These are phyloP conservation scores for Acanthosepion pharaonis DNA, from an alignment of 2,888 invertebrate genomes.

Conservation along the genomic window DNA sequence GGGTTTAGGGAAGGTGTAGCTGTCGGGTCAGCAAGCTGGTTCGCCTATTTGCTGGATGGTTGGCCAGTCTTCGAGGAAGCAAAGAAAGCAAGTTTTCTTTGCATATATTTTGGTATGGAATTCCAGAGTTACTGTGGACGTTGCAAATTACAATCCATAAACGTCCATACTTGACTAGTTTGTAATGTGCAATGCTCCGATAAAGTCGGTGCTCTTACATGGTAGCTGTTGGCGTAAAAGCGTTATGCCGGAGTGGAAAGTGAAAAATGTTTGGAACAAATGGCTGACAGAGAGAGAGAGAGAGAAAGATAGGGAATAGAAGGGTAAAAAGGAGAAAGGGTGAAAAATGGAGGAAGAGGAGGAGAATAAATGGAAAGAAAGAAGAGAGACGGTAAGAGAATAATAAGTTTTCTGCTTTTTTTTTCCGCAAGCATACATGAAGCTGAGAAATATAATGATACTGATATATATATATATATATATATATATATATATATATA, in stretches of 20 bases:
- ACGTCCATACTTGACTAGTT: constrained; percentile 33
- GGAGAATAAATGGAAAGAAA: neutral
- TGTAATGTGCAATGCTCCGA: neutral
- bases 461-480: too few relatives aligned
- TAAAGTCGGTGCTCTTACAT: neutral
- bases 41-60: neutral
- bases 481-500: too few relatives aligned
- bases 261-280: neutral
- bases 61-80: constrained; percentile 15
- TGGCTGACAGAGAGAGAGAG: neutral
- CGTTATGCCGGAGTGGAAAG: too few relatives aligned
- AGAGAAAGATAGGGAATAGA: neutral
- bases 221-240: neutral
- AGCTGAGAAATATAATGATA: too few relatives aligned
- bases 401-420: neutral
- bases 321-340: neutral
- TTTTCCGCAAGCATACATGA: too few relatives aligned
- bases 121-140: neutral
- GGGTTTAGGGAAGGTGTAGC: neutral
- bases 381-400: neutral
- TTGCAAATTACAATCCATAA: neutral
- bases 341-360: neutral
- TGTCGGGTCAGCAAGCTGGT: neutral
- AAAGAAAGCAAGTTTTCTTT: neutral
- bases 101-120: neutral